Conservation (phyloP, 2,113 vertebrate genomes). For the Caloenas nicobarica region DNA sequence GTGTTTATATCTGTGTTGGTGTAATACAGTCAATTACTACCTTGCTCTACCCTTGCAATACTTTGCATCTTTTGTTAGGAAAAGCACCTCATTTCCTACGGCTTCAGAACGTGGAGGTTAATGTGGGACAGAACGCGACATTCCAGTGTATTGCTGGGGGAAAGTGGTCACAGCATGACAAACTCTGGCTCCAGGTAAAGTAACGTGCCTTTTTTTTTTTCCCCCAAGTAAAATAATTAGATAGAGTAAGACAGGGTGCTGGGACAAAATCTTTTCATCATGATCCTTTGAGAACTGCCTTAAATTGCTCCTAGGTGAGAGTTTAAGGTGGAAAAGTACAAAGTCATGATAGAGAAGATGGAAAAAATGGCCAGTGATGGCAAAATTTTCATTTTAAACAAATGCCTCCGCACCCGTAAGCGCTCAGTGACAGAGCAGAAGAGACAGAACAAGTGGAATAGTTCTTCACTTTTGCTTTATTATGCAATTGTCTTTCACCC, state of each 20-base stretch:
- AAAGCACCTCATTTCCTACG: constrained; percentile 97
- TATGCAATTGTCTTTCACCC: neutral
- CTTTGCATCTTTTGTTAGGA: constrained; percentile 75
- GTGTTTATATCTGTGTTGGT: neutral
- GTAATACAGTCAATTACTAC: neutral
- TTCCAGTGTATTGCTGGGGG: constrained; percentile 97
- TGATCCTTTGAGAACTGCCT: neutral
- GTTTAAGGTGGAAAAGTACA: neutral
- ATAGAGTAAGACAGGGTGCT: neutral
- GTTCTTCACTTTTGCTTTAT: neutral
- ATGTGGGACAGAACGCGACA: constrained; percentile 94
- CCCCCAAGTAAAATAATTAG: neutral
- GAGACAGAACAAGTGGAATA: neutral
- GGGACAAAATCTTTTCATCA: neutral
- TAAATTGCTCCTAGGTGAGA: neutral
- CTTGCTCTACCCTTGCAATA: neutral
- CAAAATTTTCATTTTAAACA: neutral
- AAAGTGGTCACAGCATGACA: constrained; percentile 97
- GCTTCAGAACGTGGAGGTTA: constrained; percentile 96
- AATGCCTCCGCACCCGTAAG: rapidly evolving
- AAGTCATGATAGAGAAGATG: neutral
- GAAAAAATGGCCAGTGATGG: neutral
- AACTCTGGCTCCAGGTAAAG: constrained; percentile 92
- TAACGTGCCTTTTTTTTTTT: rapidly evolving
- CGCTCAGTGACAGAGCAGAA: neutral